Conservation (phyloP, 2,888 invertebrate genomes). For the Girardia tigrina region DNA sequence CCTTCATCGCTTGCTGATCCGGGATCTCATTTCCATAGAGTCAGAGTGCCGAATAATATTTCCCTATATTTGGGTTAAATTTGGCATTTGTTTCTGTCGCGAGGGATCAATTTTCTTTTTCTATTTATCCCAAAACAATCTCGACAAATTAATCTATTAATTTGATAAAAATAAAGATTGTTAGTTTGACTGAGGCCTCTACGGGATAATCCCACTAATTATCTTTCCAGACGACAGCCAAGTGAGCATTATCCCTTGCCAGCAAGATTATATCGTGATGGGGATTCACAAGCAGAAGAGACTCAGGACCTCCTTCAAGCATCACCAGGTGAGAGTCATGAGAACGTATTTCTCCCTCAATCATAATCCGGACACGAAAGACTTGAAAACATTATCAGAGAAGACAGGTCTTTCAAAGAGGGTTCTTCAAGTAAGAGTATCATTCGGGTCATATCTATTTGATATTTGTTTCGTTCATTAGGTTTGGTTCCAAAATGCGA, state of each 20-base stretch:
- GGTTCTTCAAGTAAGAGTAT: slow-evolving; percentile 70
- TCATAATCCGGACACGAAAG: slow-evolving; percentile 98
- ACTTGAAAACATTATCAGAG: slow-evolving; percentile 87
- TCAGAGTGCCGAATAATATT: too few relatives aligned
- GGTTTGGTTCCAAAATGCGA: slow-evolving; percentile 99
- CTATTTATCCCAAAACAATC: too few relatives aligned
- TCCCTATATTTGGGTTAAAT: too few relatives aligned
- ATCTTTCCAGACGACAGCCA: too few relatives aligned
- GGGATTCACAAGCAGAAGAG: slow-evolving; percentile 59
- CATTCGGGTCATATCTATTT: background rate
- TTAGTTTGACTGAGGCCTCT: too few relatives aligned
- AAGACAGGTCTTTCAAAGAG: slow-evolving; percentile 96
- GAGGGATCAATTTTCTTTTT: too few relatives aligned
- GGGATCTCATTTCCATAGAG: too few relatives aligned
- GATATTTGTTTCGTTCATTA: slow-evolving; percentile 50
- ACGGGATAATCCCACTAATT: too few relatives aligned
- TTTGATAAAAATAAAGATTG: too few relatives aligned
- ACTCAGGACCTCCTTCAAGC: slow-evolving; percentile 96
- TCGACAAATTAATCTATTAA: too few relatives aligned
- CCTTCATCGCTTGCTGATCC: too few relatives aligned
- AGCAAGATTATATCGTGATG: background rate
- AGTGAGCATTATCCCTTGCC: background rate
- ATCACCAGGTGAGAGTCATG: slow-evolving; percentile 94
- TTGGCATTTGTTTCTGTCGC: too few relatives aligned
- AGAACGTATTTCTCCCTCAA: slow-evolving; percentile 96